Evolutionary conservation across 2,888 invertebrate species (phyloP), one percentile per base, ranked within the genome.

Genomic region (Sussaba pulchella): DNA sequence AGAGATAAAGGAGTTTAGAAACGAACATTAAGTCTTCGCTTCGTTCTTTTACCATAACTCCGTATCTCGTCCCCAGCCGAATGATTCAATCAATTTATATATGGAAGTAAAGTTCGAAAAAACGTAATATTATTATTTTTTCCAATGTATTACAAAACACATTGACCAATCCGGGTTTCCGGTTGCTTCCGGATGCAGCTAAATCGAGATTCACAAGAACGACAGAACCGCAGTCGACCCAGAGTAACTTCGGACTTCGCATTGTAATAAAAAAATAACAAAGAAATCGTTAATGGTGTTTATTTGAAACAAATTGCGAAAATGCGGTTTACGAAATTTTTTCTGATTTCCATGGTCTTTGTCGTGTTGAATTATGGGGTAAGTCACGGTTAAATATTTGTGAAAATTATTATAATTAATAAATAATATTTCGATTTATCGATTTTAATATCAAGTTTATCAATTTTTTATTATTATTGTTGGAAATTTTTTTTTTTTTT

Each of bases 91-190:
- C 9, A 6, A 19, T 10, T 31, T 67, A 66, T 66, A 41, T 57
- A 41, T 57, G 52, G 41, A 57, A 36, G 36, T 26, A 61, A 61
- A 10, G 24, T 72, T 19, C 43, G 8, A 43, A 50, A 31, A 61
- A 72, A 43, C 6, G 66, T 61, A 47, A n/a, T 50, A 54, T 59
- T 74, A 57, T 8, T 50, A 8, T 17, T 24, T 17, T n/a, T 26
- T 10, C 12, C n/a, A 31, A 54, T 64, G 31, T 63, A 66, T 57
- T 24, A 8, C n/a, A 50, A 75, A 66, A 47, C 45, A 73, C 1
- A 59, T 80, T 75, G 17, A 36, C 24, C 12, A 59, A 71, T 26
- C 47, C 57, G 66, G 47, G 70, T 12, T 43, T 43, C 9, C 45
- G 10, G 19, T 41, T 12, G 14, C 36, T 75, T 75, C 75, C 75